Evolutionary conservation across 2,888 invertebrate species (phyloP), one percentile per base, ranked within the genome.

Genomic region (Ommatoiulus sabulosus): DNA sequence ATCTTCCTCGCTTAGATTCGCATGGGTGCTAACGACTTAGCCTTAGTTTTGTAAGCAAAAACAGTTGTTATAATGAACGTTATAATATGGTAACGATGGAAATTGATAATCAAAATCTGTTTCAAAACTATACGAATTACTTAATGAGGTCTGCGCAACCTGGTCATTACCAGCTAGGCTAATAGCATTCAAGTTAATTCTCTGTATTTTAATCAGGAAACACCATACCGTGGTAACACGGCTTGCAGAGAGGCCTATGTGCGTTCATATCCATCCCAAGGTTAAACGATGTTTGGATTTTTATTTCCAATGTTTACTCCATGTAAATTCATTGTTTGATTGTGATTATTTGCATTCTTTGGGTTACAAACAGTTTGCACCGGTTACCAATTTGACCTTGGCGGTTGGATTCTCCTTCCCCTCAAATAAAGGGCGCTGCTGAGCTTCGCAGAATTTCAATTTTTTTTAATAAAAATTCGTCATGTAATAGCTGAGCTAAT

Each of bases 241-340:
- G 24, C 24, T 10, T 72, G 3, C 7, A 35, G 3, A 3, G 10
- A 80, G 80, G 80, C 80, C 80, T 80, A 35, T 35, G 35, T 35
- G 24, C 35, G 80, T 35, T 80, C 80, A 80, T 35, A 80, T 80
- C 80, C 57, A 12, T n/a, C n/a, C 80, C 35, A 80, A 80, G 80
- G 80, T 80, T 80, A 35, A 80, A 35, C 24, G 80, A 80, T 80
- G 80, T 80, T 80, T 80, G 80, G 80, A 35, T 35, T 80, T 80
- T 80, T 80, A 80, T 80, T 80, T 24, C 80, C 35, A 1, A 10
- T 80, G 80, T 80, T 80, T 80, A 80, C 35, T 80, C 80, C 80
- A 35, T 80, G 80, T 80, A 80, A 80, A 80, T 80, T 80, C 80
- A 80, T 80, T 80, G 80, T 80, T 80, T 35, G 80, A 80, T 80